Base-by-base conservation (phyloP, 2,797 vertebrate genomes). In the Rhyacichthys aspro region DNA sequence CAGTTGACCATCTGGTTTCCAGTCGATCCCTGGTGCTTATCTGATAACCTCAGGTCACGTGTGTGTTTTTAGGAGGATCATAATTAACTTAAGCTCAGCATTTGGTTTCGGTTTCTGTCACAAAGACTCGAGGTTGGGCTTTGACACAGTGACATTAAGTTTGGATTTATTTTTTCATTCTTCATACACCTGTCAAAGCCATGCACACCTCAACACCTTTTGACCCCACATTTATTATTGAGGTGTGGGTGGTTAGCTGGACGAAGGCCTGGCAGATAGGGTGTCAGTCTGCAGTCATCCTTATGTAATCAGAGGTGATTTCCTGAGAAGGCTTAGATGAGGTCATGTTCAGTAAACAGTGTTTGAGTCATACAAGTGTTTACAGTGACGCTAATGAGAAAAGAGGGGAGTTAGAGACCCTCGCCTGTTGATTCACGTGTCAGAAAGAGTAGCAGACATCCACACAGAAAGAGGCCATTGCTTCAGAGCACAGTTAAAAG, bases 181-280 rank as follows among this genome's bases (percentile, higher is more conserved):
- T 70, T 73, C 61, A 54, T 41, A 55, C 60, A 63, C 55, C 64
- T 70, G 11, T 65, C 70, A 50, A 39, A 79, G 55, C 63, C 74
- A 63, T 60, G 34, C 79, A 74, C 47, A 68, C 48, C 68, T 73
- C 63, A 78, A 74, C 47, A 68, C 48, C 68, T 73, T 65, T 55
- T 81, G 79, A 74, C 74, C 77, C 19, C 15, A 0, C 77, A 90
- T 90, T 14, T 72, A 90, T 90, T 85, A 89, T 90, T 88, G 70
- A 91, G 38, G 43, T 41, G 10, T 23, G 56, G 62, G 36, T 59
- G 78, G 68, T 86, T 79, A 59, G 72, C 63, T 63, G 18, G 43
- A 46, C 79, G 63, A 57, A 56, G 74, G 57, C 63, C 14, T 2
- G 33, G 65, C 18, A 63, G 87, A 83, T 89, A 64, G 43, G 54